Conservation (phyloP, 2,888 invertebrate genomes). For the Aplocera efformata region DNA sequence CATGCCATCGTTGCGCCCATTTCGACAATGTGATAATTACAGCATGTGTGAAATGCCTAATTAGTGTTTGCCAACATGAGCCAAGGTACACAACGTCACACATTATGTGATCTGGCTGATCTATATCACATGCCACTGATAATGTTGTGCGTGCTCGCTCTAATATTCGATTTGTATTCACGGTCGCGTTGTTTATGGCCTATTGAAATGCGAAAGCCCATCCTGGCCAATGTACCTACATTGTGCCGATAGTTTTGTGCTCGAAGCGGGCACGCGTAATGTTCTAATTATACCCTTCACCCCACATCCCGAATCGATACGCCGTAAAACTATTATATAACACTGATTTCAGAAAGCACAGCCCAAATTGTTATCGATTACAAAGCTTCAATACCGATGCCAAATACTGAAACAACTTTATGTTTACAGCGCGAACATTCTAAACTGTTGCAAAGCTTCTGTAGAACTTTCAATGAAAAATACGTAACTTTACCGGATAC, state of each 20-base stretch:
- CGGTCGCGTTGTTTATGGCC: slow-evolving; percentile 73
- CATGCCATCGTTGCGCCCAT: not conserved
- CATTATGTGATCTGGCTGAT: slow-evolving; percentile 48
- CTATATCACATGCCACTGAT: slow-evolving; percentile 44
- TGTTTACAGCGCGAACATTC: slow-evolving; percentile 13
- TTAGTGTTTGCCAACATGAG: slow-evolving; percentile 34
- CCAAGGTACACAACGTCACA: slow-evolving; percentile 38
- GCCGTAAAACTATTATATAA: slow-evolving; percentile 11
- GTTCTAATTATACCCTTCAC: slow-evolving; percentile 48
- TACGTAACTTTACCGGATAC: slow-evolving; percentile 19
- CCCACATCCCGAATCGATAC: slow-evolving; percentile 12
- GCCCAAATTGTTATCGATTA: slow-evolving; percentile 12
- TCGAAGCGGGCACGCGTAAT: slow-evolving; percentile 42
- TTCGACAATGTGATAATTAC: slow-evolving; percentile 9
- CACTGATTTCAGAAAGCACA: slow-evolving; percentile 16
- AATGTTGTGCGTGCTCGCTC: slow-evolving; percentile 59
- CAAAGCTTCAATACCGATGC: slow-evolving; percentile 9
- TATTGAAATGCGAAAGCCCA: slow-evolving; percentile 69
- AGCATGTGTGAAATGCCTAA: slow-evolving; percentile 35
- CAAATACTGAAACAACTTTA: slow-evolving; percentile 15
- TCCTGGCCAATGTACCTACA: slow-evolving; percentile 69
- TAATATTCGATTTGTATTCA: slow-evolving; percentile 78
- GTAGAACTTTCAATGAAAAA: slow-evolving; percentile 20
- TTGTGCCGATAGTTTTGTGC: slow-evolving; percentile 65
- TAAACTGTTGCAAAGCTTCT: slow-evolving; percentile 16